Conservation (phyloP, 2,888 invertebrate genomes). For the Colostygia pectinataria region DNA sequence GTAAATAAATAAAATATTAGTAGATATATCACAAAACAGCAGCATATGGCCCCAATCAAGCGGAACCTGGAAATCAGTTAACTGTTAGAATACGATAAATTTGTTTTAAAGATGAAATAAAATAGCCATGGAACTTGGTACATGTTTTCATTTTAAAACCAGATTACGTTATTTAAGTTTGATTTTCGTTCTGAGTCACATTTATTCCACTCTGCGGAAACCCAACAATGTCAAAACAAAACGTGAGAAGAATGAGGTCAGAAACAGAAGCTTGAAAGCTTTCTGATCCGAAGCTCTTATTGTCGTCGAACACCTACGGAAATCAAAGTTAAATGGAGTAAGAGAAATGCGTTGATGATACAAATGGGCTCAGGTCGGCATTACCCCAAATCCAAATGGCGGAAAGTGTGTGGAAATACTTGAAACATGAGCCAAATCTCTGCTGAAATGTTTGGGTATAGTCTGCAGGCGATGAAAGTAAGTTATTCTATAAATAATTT, state of each 20-base stretch:
- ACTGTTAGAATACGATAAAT: too few species aligned
- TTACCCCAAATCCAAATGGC: slow-evolving; percentile 23
- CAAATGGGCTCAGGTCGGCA: slow-evolving; percentile 13
- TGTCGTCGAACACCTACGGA: slow-evolving; percentile 17
- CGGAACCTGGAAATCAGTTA: too few species aligned
- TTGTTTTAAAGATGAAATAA: too few species aligned
- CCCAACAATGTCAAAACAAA: slow-evolving; percentile 35
- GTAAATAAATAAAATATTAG: too few species aligned
- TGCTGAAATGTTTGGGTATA: slow-evolving; percentile 6
- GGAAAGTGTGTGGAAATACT: slow-evolving; percentile 19
- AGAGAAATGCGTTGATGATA: slow-evolving; percentile 18
- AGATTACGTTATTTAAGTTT: too few species aligned
- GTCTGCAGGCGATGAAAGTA: background rate
- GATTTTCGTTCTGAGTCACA: too few species aligned
- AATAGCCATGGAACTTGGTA: too few species aligned
- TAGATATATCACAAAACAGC: too few species aligned
- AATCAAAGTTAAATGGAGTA: slow-evolving; percentile 30
- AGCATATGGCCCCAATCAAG: too few species aligned
- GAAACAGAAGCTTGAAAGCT: slow-evolving; percentile 21
- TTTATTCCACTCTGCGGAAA: slow-evolving; percentile 11
- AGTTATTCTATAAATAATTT: slow-evolving; percentile 13
- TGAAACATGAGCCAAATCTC: slow-evolving; percentile 16
- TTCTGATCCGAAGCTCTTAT: slow-evolving; percentile 2
- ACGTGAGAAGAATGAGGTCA: slow-evolving; percentile 36
- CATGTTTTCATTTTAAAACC: too few species aligned